Percentiles rank a stretch among this genome's conserved stretches.
phyloP scores from a whole-genome alignment of 2,797 vertebrate species.

The Phalloptychus januarius region DNA sequence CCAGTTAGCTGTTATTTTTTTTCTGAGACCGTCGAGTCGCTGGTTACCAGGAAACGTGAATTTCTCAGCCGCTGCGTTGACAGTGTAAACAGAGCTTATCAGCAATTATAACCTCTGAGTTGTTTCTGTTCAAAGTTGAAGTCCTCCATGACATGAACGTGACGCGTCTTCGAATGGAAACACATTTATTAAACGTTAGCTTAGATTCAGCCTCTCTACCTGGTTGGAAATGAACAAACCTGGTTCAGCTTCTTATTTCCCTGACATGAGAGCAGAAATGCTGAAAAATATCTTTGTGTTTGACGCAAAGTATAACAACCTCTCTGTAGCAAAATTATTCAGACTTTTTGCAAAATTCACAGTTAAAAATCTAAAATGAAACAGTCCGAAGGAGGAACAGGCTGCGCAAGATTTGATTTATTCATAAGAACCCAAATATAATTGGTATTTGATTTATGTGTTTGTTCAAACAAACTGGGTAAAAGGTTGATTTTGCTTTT shows the following conservation, averaged over 20 bases:
- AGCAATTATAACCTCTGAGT: slow-evolving; percentile 13
- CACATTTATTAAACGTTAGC: neutral
- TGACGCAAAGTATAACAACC: neutral
- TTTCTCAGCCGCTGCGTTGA: slow-evolving; percentile 22
- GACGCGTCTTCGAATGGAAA: slow-evolving; percentile 2
- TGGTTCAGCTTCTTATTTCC: neutral
- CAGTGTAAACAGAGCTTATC: slow-evolving; percentile 35
- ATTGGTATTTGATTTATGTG: neutral
- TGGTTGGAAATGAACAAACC: neutral
- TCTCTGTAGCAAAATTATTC: neutral
- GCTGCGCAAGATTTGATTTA: neutral
- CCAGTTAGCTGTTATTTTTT: slow-evolving; percentile 33
- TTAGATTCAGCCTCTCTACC: neutral
- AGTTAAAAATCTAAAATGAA: neutral
- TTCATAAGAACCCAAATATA: neutral
- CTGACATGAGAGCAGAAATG: neutral
- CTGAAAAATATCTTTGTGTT: neutral
- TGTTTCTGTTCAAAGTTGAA: slow-evolving; percentile 32
- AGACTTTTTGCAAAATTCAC: neutral
- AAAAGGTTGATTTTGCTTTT: neutral
- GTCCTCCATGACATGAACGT: slow-evolving; percentile 7
- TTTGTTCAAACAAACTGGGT: neutral
- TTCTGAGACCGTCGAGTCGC: slow-evolving; percentile 18
- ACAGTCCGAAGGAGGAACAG: neutral
- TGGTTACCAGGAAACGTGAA: slow-evolving; percentile 38